Evolutionary conservation across 2,888 invertebrate genomes (phyloP), one percentile per base, ranked within the genome.

Genomic region (Cheilosia variabilis): DNA sequence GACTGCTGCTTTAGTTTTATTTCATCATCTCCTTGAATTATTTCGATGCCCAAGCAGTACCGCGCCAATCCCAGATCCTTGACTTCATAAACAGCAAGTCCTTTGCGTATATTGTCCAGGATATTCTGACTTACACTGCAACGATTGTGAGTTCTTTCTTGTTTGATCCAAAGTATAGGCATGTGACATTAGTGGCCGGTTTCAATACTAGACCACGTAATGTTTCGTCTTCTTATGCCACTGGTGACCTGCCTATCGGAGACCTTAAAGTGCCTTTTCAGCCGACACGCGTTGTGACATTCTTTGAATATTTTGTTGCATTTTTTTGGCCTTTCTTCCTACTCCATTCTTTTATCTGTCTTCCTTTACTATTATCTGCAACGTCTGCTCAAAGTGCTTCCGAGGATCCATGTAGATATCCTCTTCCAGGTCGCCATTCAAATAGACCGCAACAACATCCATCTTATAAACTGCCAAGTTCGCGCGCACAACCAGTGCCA

Each of bases 391-490:
- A 47, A 72, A 27, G 27, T 76, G 76, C 15, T 86, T 31, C 22
- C 66, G 79, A 53, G 68, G 22, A 13, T 80, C 66, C 66, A 86
- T 80, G 17, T 13, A 72, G 10, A 86, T 80, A 27, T 80, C 80
- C 17, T 86, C 58, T 0, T 80, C 80, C 24, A 86, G 2, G 10
- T 69, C 27, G 2, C 75, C 68, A 34, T 80, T 75, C 1, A 69
- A 22, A 52, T 69, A 75, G 0, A 65, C 60, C 15, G 71, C 37
- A 1, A 78, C 73, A 0, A 75, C 50, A 24, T 69, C 63, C 58
- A 75, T 50, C 7, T 69, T 69, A 52, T 45, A 52, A 37, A 71
- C 71, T 19, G 17, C 1, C 7, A 76, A 43, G 10, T 50, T 68
- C 58, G 63, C n/a, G n/a, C n/a, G n/a, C n/a, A 41, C 69, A 3